Evolutionary conservation across 2,113 vertebrate genomes (phyloP), one percentile per base, ranked within the genome.

Genomic region (Pelusios castaneus): DNA sequence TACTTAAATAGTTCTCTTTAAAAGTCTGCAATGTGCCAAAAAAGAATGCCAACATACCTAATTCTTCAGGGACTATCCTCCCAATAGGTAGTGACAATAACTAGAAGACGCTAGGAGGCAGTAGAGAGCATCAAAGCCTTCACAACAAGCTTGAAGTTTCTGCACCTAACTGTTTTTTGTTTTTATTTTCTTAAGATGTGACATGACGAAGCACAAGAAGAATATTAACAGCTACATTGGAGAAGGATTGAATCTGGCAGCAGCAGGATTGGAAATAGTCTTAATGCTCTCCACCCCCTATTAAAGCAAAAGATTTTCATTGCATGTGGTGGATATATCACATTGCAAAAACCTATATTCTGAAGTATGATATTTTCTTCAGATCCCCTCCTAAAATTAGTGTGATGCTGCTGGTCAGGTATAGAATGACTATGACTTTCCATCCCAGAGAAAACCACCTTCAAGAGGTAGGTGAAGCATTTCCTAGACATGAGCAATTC

Each of bases 1-100:
- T 43, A 38, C 5, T 6, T 75, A 45, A 41, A 75, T 27, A 41
- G 22, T 24, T 75, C 41, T 75, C 73, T 21, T 75, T 75, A 43
- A 41, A 75, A 43, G 24, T 27, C 73, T 75, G 41, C 22, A 75
- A 25, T 38, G 41, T 45, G 73, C 41, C n/a, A 75, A 75, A 45
- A 41, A 25, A 45, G 41, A 27, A 75, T 75, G 43, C 73, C 25
- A 75, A 43, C 22, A 75, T 25, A 21, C 41, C 24, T 29, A 41
- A 27, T 75, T 45, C 41, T 41, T 22, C 73, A 75, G 41, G 38
- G 0, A 31, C 0, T 10, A 31, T 4, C 34, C 52, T 25, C 63
- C 25, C 10, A 12, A 58, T 3, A 52, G 0, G 0, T 4, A 6
- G 52, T 16, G 38, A 27, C 41, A 43, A 38, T 24, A n/a, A 27